phyloP scores from a whole-genome alignment of 2,113 vertebrate genomes.

The Pelodiscus sinensis region DNA sequence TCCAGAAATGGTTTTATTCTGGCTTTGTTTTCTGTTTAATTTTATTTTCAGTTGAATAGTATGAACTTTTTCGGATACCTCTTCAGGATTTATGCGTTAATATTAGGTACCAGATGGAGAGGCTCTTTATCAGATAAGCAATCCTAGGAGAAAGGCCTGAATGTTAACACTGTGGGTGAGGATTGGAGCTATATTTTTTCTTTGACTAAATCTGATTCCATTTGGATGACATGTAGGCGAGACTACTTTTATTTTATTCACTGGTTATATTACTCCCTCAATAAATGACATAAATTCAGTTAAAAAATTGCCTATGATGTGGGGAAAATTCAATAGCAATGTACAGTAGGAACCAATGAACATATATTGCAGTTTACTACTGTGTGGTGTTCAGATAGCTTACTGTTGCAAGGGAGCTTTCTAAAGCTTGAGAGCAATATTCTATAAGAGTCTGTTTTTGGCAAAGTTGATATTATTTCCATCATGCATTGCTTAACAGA shows the following conservation, averaged over 20 bases:
- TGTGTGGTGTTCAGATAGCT: constrained; percentile 37
- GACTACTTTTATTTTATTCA: constrained; percentile 70
- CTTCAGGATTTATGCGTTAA: constrained; percentile 73
- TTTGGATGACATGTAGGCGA: constrained; percentile 68
- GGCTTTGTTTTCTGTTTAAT: constrained; percentile 53
- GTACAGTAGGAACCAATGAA: constrained; percentile 16
- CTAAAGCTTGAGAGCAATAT: constrained; percentile 49
- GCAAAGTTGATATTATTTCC: not conserved
- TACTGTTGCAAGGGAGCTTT: constrained; percentile 48
- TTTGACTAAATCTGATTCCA: constrained; percentile 62
- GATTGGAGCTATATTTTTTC: constrained; percentile 31
- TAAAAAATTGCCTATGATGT: constrained; percentile 43
- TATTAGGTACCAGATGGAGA: constrained; percentile 55
- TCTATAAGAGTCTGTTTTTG: constrained; percentile 38
- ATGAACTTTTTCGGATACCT: constrained; percentile 59
- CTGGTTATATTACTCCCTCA: constrained; percentile 63
- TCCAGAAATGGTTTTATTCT: constrained; percentile 47
- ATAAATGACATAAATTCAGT: constrained; percentile 51
- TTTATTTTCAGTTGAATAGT: constrained; percentile 54
- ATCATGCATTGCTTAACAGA: not conserved
- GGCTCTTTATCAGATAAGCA: constrained; percentile 66
- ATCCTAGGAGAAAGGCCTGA: constrained; percentile 58
- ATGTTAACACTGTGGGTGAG: constrained; percentile 57
- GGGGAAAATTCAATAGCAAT: constrained; percentile 52
- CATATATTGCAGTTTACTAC: constrained; percentile 19